Evolutionary conservation across 1,140 invertebrate genomes (phyloP), one percentile per base, ranked within the genome.

Genomic region (Macrosteles quadrilineatus): DNA sequence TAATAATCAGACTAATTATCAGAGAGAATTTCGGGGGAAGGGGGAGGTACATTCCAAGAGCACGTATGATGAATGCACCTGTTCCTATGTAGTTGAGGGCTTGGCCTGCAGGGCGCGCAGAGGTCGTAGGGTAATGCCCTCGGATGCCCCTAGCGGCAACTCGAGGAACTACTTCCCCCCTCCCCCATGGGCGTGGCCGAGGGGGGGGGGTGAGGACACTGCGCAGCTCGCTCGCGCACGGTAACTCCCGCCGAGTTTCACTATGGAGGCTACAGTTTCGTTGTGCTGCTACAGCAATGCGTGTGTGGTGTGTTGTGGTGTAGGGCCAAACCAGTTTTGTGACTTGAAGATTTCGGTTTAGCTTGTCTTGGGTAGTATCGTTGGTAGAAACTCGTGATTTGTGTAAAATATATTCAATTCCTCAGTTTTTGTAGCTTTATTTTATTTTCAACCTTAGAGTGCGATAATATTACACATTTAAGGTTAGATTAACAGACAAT

Each of bases 41-140:
- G 32, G 32, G 14, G 32, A 14, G 32, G 4, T 6, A 36, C 32
- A 36, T 36, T 36, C 32, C 32, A 36, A 14, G 32, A 36, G 4
- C 4, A 36, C 32, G 32, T 14, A 36, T 36, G 32, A 36, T 36
- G 32, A 2, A 45, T 66, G 27, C 63, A 66, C 63, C 63, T 66
- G 63, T 66, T 63, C 59, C 2, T 1, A n/a, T 4, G n/a, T 66
- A 66, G 63, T 66, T 66, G 40, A 45, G 63, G 63, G 63, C 32
- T 45, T 25, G 36, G 40, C 63, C 63, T n/a, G n/a, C 11, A 43
- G 63, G 36, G 63, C n/a, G 63, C 63, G 63, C 36, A 19, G 9
- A 30, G 36, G 63, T 66, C 63, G 63, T 19, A 19, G 63, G 40
- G 36, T 19, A 43, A 43, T 45, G 63, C 63, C 36, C 63, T 45